Base-by-base conservation (phyloP, 2,888 invertebrate species). In the Paralinhomoeus sp. region DNA sequence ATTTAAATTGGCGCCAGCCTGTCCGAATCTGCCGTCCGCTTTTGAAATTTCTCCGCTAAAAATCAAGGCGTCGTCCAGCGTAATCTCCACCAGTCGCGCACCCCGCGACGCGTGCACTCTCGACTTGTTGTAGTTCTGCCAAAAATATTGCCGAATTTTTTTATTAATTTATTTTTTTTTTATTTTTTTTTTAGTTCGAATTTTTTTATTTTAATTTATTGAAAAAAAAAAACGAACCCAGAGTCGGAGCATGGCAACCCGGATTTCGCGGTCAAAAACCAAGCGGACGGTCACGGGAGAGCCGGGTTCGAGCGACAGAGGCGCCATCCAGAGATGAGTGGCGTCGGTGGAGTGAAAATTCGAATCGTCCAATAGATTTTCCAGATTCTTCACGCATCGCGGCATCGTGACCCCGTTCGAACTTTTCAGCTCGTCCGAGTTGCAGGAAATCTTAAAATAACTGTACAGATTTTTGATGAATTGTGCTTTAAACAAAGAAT, bases 121-220 rank as follows among this genome's bases (percentile, higher is more conserved):
- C 1, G 81, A 81, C 63, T 81, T 81, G 63, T 81, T 81, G 63
- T 83, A 82, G 62, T 82, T 82, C 81, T 81, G 64, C 37, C 52
- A 12, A 17, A 38, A 38, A 20, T 3, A 37, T 27, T n/a, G 34
- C 18, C 15, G n/a, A 21, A n/a, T n/a, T n/a, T n/a, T n/a, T 20
- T 45, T 22, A 24, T 7, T 45, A 13, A 22, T 9, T 45, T 5
- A 24, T 15, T 17, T 31, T 20, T 15, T 33, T 27, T 20, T 45
- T 34, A 45, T 45, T 46, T 44, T n/a, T 17, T 12, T 44, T 44
- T n/a, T n/a, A n/a, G n/a, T n/a, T n/a, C 15, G 36, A 42, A 37
- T 7, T 37, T n/a, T n/a, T 12, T 37, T 2, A 21, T 12, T 21
- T 37, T 37, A 37, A 5, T 2, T 21, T 18, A 18, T 35, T 35